Evolutionary conservation across 2,888 invertebrate species (phyloP), one percentile per base, ranked within the genome.

Genomic region (Aplocera efformata): DNA sequence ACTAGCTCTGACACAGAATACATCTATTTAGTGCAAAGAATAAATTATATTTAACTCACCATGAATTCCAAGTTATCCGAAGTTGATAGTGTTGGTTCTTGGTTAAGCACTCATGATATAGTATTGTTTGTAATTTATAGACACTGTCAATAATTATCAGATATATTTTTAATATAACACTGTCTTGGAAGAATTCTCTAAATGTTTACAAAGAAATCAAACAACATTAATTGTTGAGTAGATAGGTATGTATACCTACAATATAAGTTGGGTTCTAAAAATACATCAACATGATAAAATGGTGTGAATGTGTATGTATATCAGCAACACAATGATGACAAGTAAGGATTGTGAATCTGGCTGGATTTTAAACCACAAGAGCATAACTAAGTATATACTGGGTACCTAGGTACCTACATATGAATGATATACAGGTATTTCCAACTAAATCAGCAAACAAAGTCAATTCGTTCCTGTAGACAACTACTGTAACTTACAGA

Each of bases 281-380:
- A 85, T 85, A 86, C 77, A 72, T 69, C 70, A 71, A 74, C 72
- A 74, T 77, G 83, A 84, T 86, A 85, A 84, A 84, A 82, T 65
- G 56, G 75, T 76, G 73, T 76, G 76, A 80, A 76, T 80, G 74
- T 81, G 78, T 71, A 75, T 76, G 72, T 77, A 75, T 59, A 70
- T n/a, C 73, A 78, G 76, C 73, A 72, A 82, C 75, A 79, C 75
- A 78, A 65, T 72, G 67, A 78, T 76, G 72, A 79, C 77, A 77
- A 74, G 66, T 69, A 70, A 71, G 70, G 72, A 72, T 67, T 65
- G 67, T 59, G 66, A 72, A 78, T 79, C 73, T 69, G 75, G 34
- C 31, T 38, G 42, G 75, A 79, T 79, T 74, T n/a, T n/a, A n/a
- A 78, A 63, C 71, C 35, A 39, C 24, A 21, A 17, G 3, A 17